Percentiles rank a stretch among this genome's conserved stretches.
Evolutionary conservation across 2,113 vertebrate genomes (phyloP).

Genomic region (Lampris incognitus): DNA sequence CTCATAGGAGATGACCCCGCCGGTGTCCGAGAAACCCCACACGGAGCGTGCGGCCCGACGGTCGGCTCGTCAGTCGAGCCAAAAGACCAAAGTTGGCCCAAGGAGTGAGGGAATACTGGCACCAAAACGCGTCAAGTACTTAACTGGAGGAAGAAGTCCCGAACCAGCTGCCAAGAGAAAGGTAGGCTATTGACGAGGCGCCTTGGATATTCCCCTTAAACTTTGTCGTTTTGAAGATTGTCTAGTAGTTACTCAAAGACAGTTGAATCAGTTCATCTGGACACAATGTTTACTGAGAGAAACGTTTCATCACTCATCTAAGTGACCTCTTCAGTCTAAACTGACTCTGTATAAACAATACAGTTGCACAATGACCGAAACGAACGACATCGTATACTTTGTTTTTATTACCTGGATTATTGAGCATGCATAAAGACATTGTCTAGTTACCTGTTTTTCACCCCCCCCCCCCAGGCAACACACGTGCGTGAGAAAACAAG

Average conservation of each 20-base stretch:
- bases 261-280: too few relatives aligned
- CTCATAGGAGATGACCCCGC: conserved; percentile 35
- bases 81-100: neutral
- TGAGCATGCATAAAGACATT: too few relatives aligned
- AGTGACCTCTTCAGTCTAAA: too few relatives aligned
- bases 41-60: conserved; percentile 2
- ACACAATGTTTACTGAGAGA: too few relatives aligned
- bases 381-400: too few relatives aligned
- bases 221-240: too few relatives aligned
- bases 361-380: too few relatives aligned
- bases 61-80: conserved; percentile 17
- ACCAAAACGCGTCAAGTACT: conserved; percentile 52
- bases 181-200: conserved; percentile 15
- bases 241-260: too few relatives aligned
- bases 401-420: too few relatives aligned
- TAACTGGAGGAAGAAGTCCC: neutral
- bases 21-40: neutral
- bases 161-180: neutral
- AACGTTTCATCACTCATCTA: too few relatives aligned
- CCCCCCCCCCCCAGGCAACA: neutral
- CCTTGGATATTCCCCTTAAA: too few relatives aligned
- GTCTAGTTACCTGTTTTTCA: neutral
- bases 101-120: neutral
- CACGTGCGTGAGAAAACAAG: neutral
- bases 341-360: too few relatives aligned